These are phyloP conservation scores for Medauroidea extradentata DNA, from an alignment of 1,140 invertebrate species.

Conservation along the genomic window DNA sequence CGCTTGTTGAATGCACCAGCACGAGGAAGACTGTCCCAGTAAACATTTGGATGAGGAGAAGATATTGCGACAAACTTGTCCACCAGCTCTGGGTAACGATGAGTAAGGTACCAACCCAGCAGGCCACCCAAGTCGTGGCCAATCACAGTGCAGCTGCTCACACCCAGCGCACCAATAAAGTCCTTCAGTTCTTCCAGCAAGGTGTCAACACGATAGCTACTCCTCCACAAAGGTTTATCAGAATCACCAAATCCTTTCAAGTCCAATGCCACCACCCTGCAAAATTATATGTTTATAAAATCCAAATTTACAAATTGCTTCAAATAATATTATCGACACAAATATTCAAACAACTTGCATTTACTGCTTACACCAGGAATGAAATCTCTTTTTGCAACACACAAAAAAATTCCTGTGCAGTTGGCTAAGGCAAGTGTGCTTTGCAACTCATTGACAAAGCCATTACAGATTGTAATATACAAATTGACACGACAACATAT, in stretches of 20 bases:
- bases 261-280: constrained; percentile 70
- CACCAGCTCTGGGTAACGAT: constrained; percentile 61
- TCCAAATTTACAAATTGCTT: background rate
- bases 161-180: constrained; percentile 60
- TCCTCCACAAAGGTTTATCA: constrained; percentile 64
- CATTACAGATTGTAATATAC: no score
- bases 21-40: constrained; percentile 51
- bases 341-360: no score
- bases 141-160: constrained; percentile 56
- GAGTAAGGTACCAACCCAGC: constrained; percentile 65
- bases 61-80: constrained; percentile 69
- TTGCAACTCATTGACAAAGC: no score
- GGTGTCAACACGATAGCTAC: constrained; percentile 56
- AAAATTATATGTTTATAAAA: constrained; percentile 27
- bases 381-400: no score
- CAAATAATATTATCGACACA: no score
- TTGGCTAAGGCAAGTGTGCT: no score
- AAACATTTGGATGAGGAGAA: constrained; percentile 69
- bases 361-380: no score
- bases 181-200: constrained; percentile 65
- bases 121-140: constrained; percentile 80
- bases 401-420: no score
- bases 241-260: constrained; percentile 78
- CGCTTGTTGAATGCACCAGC: constrained; percentile 51
- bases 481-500: no score